Evolutionary conservation across 2,888 invertebrate species (phyloP).

Genomic region (Silvanus unidentatus): DNA sequence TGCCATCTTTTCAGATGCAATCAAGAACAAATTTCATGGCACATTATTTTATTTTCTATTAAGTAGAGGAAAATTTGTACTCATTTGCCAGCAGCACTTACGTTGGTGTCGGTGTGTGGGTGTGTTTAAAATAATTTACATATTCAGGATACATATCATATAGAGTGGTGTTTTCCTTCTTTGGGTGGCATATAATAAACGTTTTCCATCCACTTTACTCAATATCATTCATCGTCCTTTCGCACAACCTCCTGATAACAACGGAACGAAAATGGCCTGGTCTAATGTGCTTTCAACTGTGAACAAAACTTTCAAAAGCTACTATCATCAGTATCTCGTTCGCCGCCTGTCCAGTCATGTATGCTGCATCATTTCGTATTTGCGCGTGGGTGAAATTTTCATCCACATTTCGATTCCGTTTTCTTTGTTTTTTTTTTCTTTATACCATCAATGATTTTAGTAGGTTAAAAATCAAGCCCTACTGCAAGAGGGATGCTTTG

Average conservation of each 20-base stretch:
- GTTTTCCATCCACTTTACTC: constrained; percentile 24
- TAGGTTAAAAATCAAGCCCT: too few species aligned
- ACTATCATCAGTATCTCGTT: constrained; percentile 22
- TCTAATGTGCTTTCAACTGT: constrained; percentile 27
- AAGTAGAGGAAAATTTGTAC: too few species aligned
- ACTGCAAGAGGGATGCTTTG: not conserved
- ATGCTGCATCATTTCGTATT: constrained; percentile 29
- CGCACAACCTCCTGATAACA: constrained; percentile 25
- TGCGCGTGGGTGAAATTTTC: constrained; percentile 6
- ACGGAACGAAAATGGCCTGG: constrained; percentile 25
- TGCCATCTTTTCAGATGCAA: too few species aligned
- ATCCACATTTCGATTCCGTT: not conserved
- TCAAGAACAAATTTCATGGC: too few species aligned
- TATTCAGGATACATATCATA: too few species aligned
- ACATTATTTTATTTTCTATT: too few species aligned
- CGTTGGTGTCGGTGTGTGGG: too few species aligned
- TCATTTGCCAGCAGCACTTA: too few species aligned
- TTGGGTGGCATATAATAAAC: constrained; percentile 15
- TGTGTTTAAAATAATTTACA: too few species aligned
- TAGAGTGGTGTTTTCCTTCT: too few species aligned
- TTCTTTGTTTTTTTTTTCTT: not conserved
- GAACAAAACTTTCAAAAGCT: constrained; percentile 32
- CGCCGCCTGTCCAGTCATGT: constrained; percentile 24
- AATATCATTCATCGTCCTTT: constrained; percentile 20
- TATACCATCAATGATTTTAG: not conserved